Evolutionary conservation across 1,140 invertebrate species (phyloP), one percentile per base, ranked within the genome.

Genomic region (Zaprionus davidi): DNA sequence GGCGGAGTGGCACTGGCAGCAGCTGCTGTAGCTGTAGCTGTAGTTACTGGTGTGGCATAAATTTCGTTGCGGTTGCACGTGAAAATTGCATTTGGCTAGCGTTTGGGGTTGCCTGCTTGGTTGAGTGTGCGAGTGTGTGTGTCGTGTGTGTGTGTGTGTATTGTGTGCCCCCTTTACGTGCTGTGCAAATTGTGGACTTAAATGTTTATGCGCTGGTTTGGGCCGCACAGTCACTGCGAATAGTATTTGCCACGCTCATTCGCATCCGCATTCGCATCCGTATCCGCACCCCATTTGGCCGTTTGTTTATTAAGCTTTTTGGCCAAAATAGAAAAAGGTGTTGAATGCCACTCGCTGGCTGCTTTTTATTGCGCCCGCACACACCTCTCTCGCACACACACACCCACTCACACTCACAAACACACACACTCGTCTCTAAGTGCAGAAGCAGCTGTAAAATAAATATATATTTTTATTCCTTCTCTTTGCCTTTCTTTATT

Each of bases 301-400:
- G 85, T 85, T 88, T 88, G 81, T 88, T 88, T 88, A 88, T 88
- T 88, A 88, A 88, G 84, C 84, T 88, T 90, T 85, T 86, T 84
- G 85, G 69, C 64, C 69, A 79, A 81, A 76, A 69, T 69, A 76
- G 71, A 78, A 83, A 78, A 76, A 88, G 84, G 84, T 88, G 84
- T 88, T 88, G 84, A 88, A 88, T 90, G 85, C 85, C 85, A 88
- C 81, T 88, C 77, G 84, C 81, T 81, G 81, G 81, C 75, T 88
- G 84, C 81, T 90, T 88, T 88, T 88, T 88, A 88, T 88, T 88
- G 85, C 84, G 75, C 49, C 34, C 17, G 24, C 38, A 17, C 51
- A 51, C 76, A 82, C 41, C 34, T 6, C 51, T 28, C 51, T 41
- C 20, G 15, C 66, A 20, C 49, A 24, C 77, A 70, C 78, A 71